Base-by-base conservation (phyloP, 2,888 invertebrate species). In the Hydriomena furcata region DNA sequence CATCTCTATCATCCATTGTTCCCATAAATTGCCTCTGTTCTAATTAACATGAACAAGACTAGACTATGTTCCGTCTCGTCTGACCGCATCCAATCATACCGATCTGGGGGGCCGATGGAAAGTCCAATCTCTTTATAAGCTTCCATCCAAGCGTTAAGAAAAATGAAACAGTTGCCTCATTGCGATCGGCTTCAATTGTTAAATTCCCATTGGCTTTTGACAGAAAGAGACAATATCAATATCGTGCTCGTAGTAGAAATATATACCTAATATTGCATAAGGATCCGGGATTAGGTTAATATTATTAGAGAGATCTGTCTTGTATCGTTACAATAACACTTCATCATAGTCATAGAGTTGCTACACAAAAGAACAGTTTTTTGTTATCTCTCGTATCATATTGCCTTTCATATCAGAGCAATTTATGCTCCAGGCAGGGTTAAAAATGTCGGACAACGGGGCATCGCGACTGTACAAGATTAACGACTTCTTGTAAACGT, bases 11-110 rank as follows among this genome's bases (percentile, higher is more conserved):
- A 11, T 10, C 20, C n/a, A 28, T 54, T 58, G 54, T 55, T 46
- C n/a, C 23, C 11, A 34, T 46, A 36, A 54, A 45, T 53, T 36
- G 52, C 44, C 43, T 35, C 42, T 32, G 52, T 47, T 43, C 46
- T 69, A 68, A 73, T 73, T 65, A 73, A 71, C 54, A 50, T 13
- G 37, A 43, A 55, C 60, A 65, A 59, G 63, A 55, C 60, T 52
- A 61, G 66, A 62, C 60, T 40, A 7, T 66, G 63, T 54, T 53
- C 53, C 55, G 58, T 58, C 65, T 47, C 74, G 63, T 58, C 48
- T 63, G 70, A 63, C 63, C 58, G 74, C 68, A 65, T 65, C 57
- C 78, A 78, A 78, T 78, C 67, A 51, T 40, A 43, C 43, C 31
- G 37, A 55, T 50, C 52, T 47, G 46, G 24, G 32, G 11, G 21